Evolutionary conservation across 2,797 vertebrate genomes (phyloP), one percentile per base, ranked within the genome.

Genomic region (Naso thynnoides): DNA sequence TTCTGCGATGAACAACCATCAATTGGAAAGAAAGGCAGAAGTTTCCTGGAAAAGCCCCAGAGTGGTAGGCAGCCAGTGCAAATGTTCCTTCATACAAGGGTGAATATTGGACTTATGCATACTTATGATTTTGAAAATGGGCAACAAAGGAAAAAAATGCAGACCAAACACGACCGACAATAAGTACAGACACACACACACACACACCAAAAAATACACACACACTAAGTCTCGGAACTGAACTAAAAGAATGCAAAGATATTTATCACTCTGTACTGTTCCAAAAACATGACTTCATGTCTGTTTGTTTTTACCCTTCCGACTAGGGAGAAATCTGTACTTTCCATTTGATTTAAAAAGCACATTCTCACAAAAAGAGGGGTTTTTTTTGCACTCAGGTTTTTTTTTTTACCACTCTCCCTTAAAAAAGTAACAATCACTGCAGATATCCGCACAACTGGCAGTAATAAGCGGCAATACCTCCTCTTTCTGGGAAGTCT

Each of bases 41-140:
- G 19, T 82, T 88, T 90, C 82, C 78, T 86, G 82, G 81, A 86
- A 83, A 76, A 53, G 55, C 41, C 21, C 52, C 23, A 9, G 67
- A 59, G 1, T 1, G 38, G 27, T 8, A 44, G 44, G 2, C 48
- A 48, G 81, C 71, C 87, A 53, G 61, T 23, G 67, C 65, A 74
- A 65, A 80, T 75, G 69, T 53, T 69, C 54, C 66, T 70, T 65
- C 52, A 53, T 19, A 67, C 52, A 47, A 0, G 19, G 57, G 53
- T 63, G 27, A 45, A 60, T 48, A 33, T 75, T 24, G 60, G 16
- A 64, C 18, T 60, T n/a, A 57, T 24, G 18, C 44, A 24, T 5
- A 31, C 23, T 64, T 1, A 19, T 10, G 42, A 27, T 54, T 61
- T 52, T 39, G 55, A 45, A 45, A 29, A 44, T 21, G 15, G 21